phyloP scores from a whole-genome alignment of 2,113 vertebrate species.

The Bungarus multicinctus region DNA sequence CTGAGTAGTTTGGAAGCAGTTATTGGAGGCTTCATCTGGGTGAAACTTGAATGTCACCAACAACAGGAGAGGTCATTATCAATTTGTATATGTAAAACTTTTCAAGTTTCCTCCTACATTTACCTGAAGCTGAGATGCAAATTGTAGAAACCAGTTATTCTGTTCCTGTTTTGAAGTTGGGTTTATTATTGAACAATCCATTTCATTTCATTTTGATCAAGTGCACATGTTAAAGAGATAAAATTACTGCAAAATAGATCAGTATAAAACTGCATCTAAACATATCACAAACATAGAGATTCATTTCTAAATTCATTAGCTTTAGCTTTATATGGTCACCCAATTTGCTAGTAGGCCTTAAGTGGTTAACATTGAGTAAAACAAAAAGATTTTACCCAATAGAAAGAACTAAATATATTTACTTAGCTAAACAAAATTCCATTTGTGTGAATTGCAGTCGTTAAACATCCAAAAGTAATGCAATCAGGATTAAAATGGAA shows the following conservation, averaged over 20 bases:
- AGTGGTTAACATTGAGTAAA: not conserved
- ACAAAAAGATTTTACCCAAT: not conserved
- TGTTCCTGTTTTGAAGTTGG: not conserved
- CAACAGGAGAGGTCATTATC: not conserved
- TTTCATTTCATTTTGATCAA: not conserved
- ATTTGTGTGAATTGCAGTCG: not conserved
- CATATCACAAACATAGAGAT: not conserved
- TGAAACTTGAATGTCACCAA: not conserved
- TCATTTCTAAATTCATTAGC: not conserved
- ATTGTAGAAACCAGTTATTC: not conserved
- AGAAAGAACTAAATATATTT: not conserved
- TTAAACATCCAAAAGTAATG: not conserved
- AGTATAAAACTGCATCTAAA: not conserved
- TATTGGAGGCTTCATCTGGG: not conserved
- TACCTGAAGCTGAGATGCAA: slow-evolving; percentile 1
- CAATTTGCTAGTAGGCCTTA: not conserved
- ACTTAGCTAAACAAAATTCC: not conserved
- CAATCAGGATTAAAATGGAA: not conserved
- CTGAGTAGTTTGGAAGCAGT: not conserved
- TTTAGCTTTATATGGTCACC: not conserved
- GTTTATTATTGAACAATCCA: not conserved
- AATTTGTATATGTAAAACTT: not conserved
- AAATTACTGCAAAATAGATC: not conserved
- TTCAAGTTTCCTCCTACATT: not conserved
- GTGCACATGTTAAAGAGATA: not conserved